Evolutionary conservation across 2,113 vertebrate species (phyloP).

Genomic region (Danio rerio): GRCz12tu NC_133182.1:36270001-36270500

Average conservation of each 20-base stretch:
- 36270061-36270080: constrained; percentile 58
- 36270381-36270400: constrained; percentile 92
- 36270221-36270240: constrained; percentile 61
- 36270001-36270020: constrained; percentile 47
- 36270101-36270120: constrained; percentile 9
- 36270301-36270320: constrained; percentile 90
- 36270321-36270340: constrained; percentile 81
- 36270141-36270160: neutral
- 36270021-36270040: constrained; percentile 59
- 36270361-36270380: constrained; percentile 86
- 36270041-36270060: constrained; percentile 61
- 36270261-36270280: constrained; percentile 45
- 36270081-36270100: constrained; percentile 53
- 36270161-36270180: constrained; percentile 54
- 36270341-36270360: constrained; percentile 86
- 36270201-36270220: constrained; percentile 60
- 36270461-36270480: constrained; percentile 87
- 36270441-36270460: constrained; percentile 71
- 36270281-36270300: constrained; percentile 85
- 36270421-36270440: constrained; percentile 60
- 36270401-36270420: constrained; percentile 85
- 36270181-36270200: constrained; percentile 51
- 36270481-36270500: constrained; percentile 99
- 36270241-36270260: constrained; percentile 59
- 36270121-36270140: neutral